These are phyloP conservation scores for Apaloderma vittatum DNA, from an alignment of 2,113 vertebrate genomes.

Conservation along the genomic window DNA sequence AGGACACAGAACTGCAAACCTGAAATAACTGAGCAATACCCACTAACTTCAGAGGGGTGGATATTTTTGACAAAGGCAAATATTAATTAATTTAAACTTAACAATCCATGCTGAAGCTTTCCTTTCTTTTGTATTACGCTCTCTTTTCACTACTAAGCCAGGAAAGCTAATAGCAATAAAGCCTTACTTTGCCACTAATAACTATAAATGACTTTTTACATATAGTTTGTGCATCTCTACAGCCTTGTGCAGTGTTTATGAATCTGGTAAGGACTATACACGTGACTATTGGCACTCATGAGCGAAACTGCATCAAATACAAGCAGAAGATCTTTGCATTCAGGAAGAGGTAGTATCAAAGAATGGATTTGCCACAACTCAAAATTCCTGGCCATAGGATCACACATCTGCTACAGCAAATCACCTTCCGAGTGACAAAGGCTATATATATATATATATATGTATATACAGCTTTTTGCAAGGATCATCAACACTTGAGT, in stretches of 20 bases:
- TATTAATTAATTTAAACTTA: background rate
- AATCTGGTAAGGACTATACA: fast-evolving
- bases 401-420: background rate
- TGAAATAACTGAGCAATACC: background rate
- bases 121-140: background rate
- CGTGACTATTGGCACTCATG: background rate
- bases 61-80: background rate
- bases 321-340: background rate
- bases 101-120: background rate
- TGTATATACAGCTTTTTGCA: background rate
- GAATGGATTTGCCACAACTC: background rate
- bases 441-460: too few species aligned
- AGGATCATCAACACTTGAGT: background rate
- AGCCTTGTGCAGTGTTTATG: background rate
- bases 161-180: background rate
- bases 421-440: background rate
- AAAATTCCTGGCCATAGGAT: background rate
- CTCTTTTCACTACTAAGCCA: background rate
- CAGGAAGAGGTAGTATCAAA: background rate
- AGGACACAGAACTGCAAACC: background rate
- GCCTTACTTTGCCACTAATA: background rate
- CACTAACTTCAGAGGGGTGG: background rate
- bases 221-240: background rate
- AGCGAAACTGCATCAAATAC: background rate
- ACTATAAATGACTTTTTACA: background rate